These are phyloP conservation scores for Tilapia sparmanii DNA, from an alignment of 2,113 vertebrate genomes.

Conservation along the genomic window DNA sequence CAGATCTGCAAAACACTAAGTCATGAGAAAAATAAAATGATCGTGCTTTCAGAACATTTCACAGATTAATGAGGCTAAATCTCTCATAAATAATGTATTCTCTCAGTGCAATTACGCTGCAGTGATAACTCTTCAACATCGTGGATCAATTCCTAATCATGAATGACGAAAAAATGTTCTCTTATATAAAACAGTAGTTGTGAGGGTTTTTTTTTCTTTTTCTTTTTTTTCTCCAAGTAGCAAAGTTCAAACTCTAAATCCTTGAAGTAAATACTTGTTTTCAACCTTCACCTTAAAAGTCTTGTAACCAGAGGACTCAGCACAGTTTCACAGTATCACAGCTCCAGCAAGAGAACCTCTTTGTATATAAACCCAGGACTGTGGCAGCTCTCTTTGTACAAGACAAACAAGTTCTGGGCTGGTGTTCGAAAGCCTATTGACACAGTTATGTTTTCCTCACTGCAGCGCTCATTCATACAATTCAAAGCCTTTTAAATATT, in stretches of 20 bases:
- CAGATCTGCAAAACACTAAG: constrained; percentile 40
- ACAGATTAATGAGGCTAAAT: constrained; percentile 62
- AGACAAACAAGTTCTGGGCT: constrained; percentile 34
- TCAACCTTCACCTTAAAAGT: not conserved
- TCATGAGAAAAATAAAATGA: constrained; percentile 34
- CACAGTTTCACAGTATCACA: not conserved
- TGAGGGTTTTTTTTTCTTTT: not conserved
- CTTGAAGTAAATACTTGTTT: not conserved
- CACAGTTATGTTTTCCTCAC: constrained; percentile 25
- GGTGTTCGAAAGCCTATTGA: constrained; percentile 20
- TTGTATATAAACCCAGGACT: constrained; percentile 17
- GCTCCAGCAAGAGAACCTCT: constrained; percentile 9
- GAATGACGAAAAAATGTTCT: not conserved
- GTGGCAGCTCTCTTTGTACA: constrained; percentile 7
- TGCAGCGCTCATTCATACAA: not conserved
- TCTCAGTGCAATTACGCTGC: constrained; percentile 29
- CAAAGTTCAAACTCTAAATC: not conserved
- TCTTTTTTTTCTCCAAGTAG: not conserved
- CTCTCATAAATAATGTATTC: constrained; percentile 55
- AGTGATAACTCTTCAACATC: constrained; percentile 20
- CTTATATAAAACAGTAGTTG: not conserved
- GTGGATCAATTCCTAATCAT: not conserved
- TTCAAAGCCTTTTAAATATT: constrained; percentile 35
- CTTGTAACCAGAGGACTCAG: not conserved
- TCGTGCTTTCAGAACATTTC: constrained; percentile 24